Base-by-base conservation (phyloP, 2,797 vertebrate genomes). In the Phoebastria nigripes region DNA sequence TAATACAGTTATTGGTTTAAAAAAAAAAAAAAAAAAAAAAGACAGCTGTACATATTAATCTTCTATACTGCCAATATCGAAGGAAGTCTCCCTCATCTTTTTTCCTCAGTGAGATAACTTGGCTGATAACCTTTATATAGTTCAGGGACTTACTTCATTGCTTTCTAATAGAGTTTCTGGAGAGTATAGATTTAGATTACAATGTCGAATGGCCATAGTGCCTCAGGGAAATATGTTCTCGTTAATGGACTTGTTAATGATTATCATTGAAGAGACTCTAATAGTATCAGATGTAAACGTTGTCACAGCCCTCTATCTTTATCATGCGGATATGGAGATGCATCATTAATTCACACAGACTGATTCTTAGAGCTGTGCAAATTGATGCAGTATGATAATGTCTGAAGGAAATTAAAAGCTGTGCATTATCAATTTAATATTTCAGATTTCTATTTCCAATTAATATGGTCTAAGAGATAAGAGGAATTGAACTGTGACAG, bases 191-290 rank as follows among this genome's bases (percentile, higher is more conserved):
- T 95, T 95, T 91, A 90, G 81, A 96, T 92, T 95, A 54, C 39
- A 26, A 33, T 72, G 69, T 51, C 1, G 3, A 83, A 94, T 74
- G 73, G 54, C 91, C 92, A 65, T 29, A 71, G 79, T 41, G 65
- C 96, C 95, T 89, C 66, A 46, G 94, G 96, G 94, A 96, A 96
- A 95, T 95, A 78, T 35, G 54, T 82, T 94, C 83, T 86, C 87
- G 82, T 95, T 97, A 97, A 94, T 93, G 79, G 79, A 58, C 89
- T 90, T 95, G 94, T 95, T 97, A 97, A 97, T 96, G 89, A 87
- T 89, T 89, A 56, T 95, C 94, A 76, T 16, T 83, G 81, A 90
- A 94, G 80, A 51, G 89, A 65, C 52, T 80, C n/a, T 96, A 92
- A 95, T 80, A 83, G 84, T 82, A 87, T 90, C 93, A 91, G 92